Base-by-base conservation (phyloP, 2,888 invertebrate genomes). In the Eristalis pertinax region DNA sequence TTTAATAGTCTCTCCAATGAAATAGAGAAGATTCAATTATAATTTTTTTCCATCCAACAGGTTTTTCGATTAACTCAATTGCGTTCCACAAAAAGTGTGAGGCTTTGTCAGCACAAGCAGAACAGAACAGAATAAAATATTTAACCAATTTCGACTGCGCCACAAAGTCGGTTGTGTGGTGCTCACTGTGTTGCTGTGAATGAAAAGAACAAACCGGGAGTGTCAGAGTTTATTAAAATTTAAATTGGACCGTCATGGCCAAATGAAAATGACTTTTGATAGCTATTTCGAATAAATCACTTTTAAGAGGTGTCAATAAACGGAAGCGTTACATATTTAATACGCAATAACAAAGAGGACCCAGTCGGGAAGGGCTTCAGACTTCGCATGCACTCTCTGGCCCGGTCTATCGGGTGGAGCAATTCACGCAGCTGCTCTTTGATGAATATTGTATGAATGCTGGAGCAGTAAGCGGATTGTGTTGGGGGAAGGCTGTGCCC, bases 231-330 rank as follows among this genome's bases (percentile, higher is more conserved):
- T 63, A 63, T 63, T 63, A 63, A 63, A 26, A 11, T 63, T 63
- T 26, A 63, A 63, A 63, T 22, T 63, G 63, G 32, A 11, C 19
- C 26, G 8, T 13, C 63, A 7, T 26, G 32, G 32, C n/a, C 63
- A 50, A 50, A 50, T 19, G 26, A 63, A 63, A 63, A 24, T 63
- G 7, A 63, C 32, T 63, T 63, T 29, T n/a, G 63, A 24, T 24
- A 63, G 63, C 32, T 63, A 29, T 63, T 63, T 63, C 63, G 63
- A 15, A 63, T 63, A 63, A 63, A 63, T 63, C 32, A 63, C 10
- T 63, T 63, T 63, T 63, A 29, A 63, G 26, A 63, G 32, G 63
- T 26, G 63, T 32, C 63, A 29, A 32, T 32, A 63, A 32, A 29
- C 24, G 63, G 29, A 63, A 29, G 63, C 24, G 24, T 29, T 63